A percentile compares a stretch with the other conserved stretches of the same genome.
Conservation (phyloP, 2,888 invertebrate genomes). For the Sclerodermus sp. region DNA sequence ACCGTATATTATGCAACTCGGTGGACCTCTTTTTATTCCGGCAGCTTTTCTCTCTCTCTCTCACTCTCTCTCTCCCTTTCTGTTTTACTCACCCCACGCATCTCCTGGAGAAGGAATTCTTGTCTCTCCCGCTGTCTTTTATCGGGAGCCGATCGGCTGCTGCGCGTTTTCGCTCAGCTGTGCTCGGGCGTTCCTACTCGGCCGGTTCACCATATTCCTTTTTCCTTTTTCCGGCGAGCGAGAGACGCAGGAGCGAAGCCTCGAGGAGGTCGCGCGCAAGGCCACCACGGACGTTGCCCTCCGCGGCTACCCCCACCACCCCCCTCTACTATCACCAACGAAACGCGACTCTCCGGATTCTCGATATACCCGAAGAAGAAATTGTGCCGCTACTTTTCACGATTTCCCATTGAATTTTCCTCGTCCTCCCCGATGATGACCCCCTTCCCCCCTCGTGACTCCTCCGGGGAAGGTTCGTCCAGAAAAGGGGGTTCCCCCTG, state of each 20-base stretch:
- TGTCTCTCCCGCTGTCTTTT: slow-evolving; percentile 10
- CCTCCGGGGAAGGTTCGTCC: no score
- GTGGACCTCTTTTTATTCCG: neutral
- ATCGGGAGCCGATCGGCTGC: neutral
- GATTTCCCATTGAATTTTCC: no score
- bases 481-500: no score
- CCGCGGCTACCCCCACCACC: no score
- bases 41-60: slow-evolving; percentile 18
- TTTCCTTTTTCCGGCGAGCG: slow-evolving; percentile 12
- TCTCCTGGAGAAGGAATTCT: no score
- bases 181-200: neutral
- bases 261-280: slow-evolving; percentile 55
- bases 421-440: no score
- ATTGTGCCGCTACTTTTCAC: no score
- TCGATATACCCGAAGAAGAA: no score
- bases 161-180: neutral
- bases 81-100: slow-evolving; percentile 6
- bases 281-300: slow-evolving; percentile 55
- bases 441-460: no score
- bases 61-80: slow-evolving; percentile 10
- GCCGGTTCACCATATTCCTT: slow-evolving; percentile 12
- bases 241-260: slow-evolving; percentile 3
- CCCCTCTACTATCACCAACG: no score
- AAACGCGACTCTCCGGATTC: no score
- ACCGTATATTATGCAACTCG: neutral